phyloP scores from a whole-genome alignment of 1,140 invertebrate genomes.

The Carposina sasakii region DNA sequence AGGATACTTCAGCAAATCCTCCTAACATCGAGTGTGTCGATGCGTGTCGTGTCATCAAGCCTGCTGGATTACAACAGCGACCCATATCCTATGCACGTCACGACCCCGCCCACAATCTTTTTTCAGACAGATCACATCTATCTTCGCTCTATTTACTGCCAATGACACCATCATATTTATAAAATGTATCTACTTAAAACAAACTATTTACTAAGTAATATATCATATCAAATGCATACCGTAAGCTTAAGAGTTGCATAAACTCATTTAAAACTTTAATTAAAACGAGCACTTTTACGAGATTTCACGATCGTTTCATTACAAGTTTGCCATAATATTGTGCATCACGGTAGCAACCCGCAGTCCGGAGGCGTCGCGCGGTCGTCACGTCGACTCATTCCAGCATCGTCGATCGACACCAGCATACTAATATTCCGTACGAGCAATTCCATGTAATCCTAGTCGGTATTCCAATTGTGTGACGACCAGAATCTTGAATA shows the following conservation, averaged over 20 bases:
- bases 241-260: too few relatives aligned
- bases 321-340: constrained; percentile 39
- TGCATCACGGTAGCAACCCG: constrained; percentile 40
- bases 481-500: constrained; percentile 62
- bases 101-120: too few relatives aligned
- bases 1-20: too few relatives aligned
- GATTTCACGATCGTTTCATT: constrained; percentile 12
- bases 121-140: constrained; percentile 43
- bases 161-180: too few relatives aligned
- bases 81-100: constrained; percentile 44
- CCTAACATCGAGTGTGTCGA: too few relatives aligned
- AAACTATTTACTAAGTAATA: too few relatives aligned
- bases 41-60: constrained; percentile 34
- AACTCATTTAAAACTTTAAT: too few relatives aligned
- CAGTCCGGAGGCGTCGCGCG: constrained; percentile 44
- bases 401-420: constrained; percentile 49
- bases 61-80: constrained; percentile 40
- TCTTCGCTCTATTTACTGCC: constrained; percentile 36
- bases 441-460: constrained; percentile 62
- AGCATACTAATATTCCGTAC: constrained; percentile 64
- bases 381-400: constrained; percentile 60
- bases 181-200: too few relatives aligned
- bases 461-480: constrained; percentile 24
- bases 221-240: too few relatives aligned
- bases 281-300: too few relatives aligned